A percentile compares a stretch with the other conserved stretches of the same genome.
These are phyloP conservation scores for Plebejus argus DNA, from an alignment of 2,888 invertebrate species.

Conservation along the genomic window DNA sequence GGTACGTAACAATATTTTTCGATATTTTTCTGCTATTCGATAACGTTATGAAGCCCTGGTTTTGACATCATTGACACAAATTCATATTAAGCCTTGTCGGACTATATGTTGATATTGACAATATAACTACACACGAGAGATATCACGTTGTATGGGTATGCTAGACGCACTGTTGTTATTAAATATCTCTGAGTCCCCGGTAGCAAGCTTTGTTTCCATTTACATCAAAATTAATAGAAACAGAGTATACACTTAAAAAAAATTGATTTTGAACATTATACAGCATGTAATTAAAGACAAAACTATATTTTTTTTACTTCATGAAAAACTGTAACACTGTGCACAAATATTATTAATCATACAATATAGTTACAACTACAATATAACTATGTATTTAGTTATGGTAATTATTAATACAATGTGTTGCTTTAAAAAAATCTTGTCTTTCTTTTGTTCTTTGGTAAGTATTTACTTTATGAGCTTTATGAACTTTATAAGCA, in stretches of 20 bases:
- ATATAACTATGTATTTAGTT: neutral
- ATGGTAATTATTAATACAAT: neutral
- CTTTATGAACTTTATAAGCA: neutral
- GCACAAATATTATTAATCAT: neutral
- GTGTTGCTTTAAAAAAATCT: neutral
- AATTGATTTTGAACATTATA: neutral
- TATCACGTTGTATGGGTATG: no score
- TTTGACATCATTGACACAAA: no score
- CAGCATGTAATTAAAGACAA: neutral
- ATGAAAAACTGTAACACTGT: neutral
- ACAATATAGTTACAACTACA: neutral
- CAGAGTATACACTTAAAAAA: neutral
- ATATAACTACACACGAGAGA: no score
- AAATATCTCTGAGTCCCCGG: no score
- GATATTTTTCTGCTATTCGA: no score
- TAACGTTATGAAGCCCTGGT: no score
- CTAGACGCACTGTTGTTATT: no score
- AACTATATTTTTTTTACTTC: neutral
- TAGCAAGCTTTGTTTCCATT: no score
- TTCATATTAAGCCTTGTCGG: no score
- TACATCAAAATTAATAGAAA: neutral
- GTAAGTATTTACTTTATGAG: no score
- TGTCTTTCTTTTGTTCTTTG: neutral
- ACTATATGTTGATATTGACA: no score
- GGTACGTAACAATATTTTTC: no score